Conservation (phyloP, 2,113 vertebrate genomes). For the Ophthalmolycus amberensis region DNA sequence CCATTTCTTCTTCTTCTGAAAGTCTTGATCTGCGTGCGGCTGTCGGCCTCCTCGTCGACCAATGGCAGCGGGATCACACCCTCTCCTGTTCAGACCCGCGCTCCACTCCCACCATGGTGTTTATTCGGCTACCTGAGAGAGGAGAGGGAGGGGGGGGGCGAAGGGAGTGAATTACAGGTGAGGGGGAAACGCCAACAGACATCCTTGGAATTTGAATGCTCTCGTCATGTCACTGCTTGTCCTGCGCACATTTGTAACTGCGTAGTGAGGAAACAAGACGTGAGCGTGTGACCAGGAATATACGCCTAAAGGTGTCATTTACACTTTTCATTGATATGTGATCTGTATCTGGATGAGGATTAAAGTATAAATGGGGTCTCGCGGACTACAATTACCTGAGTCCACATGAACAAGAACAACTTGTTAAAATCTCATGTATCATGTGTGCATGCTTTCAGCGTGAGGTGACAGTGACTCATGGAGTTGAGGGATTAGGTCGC, state of each 20-base stretch:
- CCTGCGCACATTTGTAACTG: background rate
- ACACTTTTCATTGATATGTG: background rate
- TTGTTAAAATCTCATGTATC: background rate
- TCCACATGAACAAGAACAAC: background rate
- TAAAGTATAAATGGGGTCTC: background rate
- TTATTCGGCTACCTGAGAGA: slow-evolving; percentile 41
- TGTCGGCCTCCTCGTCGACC: background rate
- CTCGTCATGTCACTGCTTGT: slow-evolving; percentile 50
- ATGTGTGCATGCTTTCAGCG: background rate
- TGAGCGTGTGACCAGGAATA: too few relatives aligned
- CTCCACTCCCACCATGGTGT: slow-evolving; percentile 65
- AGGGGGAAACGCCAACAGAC: slow-evolving; percentile 9
- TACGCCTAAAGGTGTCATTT: background rate
- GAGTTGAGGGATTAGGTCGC: slow-evolving; percentile 7
- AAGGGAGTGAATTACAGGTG: background rate
- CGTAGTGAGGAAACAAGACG: background rate
- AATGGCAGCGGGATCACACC: slow-evolving; percentile 52
- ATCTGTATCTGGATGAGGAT: background rate
- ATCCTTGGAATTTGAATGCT: slow-evolving; percentile 38
- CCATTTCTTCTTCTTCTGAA: slow-evolving; percentile 53
- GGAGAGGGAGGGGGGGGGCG: background rate
- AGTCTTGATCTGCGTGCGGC: background rate
- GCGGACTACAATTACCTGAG: background rate
- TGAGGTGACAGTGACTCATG: background rate
- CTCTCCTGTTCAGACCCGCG: slow-evolving; percentile 43